A percentile compares a stretch with the other conserved stretches of the same genome.
Evolutionary conservation across 37 sponge, comb jelly and placozoan species (phyloP).

Genomic region (Aplysina aerophoba): DNA sequence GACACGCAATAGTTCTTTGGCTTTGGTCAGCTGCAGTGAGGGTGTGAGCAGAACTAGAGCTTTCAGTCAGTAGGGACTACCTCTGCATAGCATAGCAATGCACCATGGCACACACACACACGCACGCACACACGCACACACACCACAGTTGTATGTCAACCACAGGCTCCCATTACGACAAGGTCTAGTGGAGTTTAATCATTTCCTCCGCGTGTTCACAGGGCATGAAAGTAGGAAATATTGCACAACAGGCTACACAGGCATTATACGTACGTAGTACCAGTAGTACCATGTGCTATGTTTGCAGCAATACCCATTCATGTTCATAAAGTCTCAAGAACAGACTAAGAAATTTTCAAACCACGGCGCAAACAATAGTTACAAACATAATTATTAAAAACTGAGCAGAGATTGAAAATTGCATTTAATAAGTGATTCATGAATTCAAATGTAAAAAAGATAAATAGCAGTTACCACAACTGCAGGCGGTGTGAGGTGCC

Average conservation of each 20-base stretch:
- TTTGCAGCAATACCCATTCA: too few relatives aligned
- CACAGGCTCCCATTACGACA: background rate
- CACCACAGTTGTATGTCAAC: too few relatives aligned
- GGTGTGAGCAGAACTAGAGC: background rate
- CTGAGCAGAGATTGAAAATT: background rate
- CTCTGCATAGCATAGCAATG: background rate
- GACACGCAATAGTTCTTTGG: constrained; percentile 16
- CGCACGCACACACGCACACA: background rate
- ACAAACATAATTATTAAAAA: too few relatives aligned
- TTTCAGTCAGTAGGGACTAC: background rate
- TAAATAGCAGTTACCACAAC: background rate
- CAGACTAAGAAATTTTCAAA: too few relatives aligned
- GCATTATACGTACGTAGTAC: too few relatives aligned
- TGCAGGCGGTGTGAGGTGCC: background rate
- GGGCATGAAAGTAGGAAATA: too few relatives aligned
- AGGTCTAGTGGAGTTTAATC: background rate
- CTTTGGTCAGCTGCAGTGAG: constrained; percentile 13
- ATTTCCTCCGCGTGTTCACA: too few relatives aligned
- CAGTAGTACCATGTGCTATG: too few relatives aligned
- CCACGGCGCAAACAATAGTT: too few relatives aligned
- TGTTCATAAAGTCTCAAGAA: too few relatives aligned
- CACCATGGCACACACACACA: background rate
- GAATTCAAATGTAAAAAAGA: background rate
- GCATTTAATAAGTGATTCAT: background rate
- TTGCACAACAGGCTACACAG: too few relatives aligned